phyloP scores from a whole-genome alignment of 1,140 invertebrate genomes.

The Rhynchophorus ferrugineus region DNA sequence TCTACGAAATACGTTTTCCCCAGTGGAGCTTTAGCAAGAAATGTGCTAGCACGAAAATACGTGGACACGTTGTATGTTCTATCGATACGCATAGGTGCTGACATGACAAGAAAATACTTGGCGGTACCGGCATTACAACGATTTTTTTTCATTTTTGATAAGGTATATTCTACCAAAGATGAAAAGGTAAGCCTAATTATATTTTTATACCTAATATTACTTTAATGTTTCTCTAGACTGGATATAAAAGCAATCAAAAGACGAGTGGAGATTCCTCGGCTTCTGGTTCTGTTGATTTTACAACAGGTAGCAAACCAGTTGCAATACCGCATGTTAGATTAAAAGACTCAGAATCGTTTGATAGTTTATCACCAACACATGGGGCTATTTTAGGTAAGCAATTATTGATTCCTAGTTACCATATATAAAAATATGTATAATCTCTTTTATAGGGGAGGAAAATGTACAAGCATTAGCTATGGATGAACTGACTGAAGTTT shows the following conservation, averaged over 20 bases:
- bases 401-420: background rate
- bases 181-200: conserved; percentile 6
- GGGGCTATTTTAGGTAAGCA: conserved; percentile 2
- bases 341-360: conserved; percentile 37
- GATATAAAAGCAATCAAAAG: no score
- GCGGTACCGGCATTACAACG: conserved; percentile 61
- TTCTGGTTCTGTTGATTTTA: conserved; percentile 36
- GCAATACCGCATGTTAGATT: conserved; percentile 31
- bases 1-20: conserved; percentile 73
- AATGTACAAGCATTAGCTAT: conserved; percentile 46
- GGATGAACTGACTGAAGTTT: conserved; percentile 73
- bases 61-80: conserved; percentile 73
- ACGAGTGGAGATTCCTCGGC: no score
- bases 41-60: conserved; percentile 68
- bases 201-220: no score
- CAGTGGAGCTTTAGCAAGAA: conserved; percentile 63
- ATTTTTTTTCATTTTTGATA: conserved; percentile 84
- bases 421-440: background rate
- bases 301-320: conserved; percentile 45
- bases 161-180: conserved; percentile 39
- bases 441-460: conserved; percentile 10
- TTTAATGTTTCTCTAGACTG: no score
- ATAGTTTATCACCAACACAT: conserved; percentile 47
- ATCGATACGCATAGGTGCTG: conserved; percentile 70
- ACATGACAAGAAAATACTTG: conserved; percentile 74